A percentile compares a stretch with the other conserved stretches of the same genome.
These are phyloP conservation scores for Galbula dea DNA, from an alignment of 2,113 vertebrate genomes.

Conservation along the genomic window DNA sequence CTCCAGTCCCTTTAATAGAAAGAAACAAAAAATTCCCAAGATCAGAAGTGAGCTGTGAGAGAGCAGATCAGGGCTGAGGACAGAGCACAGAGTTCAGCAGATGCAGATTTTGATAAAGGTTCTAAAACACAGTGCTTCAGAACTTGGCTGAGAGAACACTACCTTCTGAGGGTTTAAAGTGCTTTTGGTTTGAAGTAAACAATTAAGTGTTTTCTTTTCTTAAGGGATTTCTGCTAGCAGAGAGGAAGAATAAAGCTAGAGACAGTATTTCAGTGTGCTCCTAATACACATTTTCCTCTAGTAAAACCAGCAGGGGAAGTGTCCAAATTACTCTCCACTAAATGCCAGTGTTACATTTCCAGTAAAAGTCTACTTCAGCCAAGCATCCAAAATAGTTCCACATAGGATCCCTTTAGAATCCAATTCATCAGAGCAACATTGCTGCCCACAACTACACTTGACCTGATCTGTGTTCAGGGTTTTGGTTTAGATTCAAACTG, in stretches of 20 bases:
- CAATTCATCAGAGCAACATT: background rate
- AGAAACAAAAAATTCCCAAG: background rate
- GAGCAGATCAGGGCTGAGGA: background rate
- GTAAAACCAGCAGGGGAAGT: constrained; percentile 76
- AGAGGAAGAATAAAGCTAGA: constrained; percentile 50
- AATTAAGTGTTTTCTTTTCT: constrained; percentile 38
- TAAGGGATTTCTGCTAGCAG: constrained; percentile 39
- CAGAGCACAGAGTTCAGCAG: background rate
- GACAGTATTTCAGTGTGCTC: constrained; percentile 73
- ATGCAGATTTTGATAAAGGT: background rate
- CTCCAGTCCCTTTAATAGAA: background rate
- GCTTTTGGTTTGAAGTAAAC: background rate
- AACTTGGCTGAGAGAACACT: background rate
- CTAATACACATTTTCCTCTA: constrained; percentile 63
- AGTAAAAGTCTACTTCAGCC: constrained; percentile 19
- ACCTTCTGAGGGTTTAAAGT: background rate
- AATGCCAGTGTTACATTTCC: constrained; percentile 70
- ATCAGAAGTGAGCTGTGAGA: background rate
- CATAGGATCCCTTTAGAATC: background rate
- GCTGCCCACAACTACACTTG: background rate
- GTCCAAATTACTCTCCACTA: constrained; percentile 73
- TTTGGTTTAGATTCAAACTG: background rate
- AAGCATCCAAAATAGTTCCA: constrained; percentile 50
- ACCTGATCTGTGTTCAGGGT: background rate
- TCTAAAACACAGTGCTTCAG: background rate